Conservation (phyloP, 1,140 invertebrate species). For the Drosophila mauritiana region DNA sequence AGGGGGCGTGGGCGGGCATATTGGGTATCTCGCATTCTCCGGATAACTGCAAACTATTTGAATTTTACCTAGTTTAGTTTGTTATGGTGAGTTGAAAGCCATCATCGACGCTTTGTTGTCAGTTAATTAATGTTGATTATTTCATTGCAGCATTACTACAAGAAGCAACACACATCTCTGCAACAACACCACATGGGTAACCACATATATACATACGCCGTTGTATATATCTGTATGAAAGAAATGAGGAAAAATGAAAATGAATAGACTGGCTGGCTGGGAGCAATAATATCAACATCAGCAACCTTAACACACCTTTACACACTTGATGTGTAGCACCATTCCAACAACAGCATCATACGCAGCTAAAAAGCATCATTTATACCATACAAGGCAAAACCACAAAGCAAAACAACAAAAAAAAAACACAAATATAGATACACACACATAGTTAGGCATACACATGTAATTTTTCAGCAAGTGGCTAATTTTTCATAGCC, state of each 20-base stretch:
- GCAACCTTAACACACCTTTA: conserved; percentile 42
- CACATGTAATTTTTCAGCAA: conserved; percentile 69
- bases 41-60: conserved; percentile 81
- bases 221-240: conserved; percentile 27
- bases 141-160: conserved; percentile 50
- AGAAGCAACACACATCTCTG: conserved; percentile 38
- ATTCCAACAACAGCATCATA: conserved; percentile 57
- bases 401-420: not conserved
- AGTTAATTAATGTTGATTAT: not conserved
- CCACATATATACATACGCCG: conserved; percentile 44
- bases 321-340: conserved; percentile 71
- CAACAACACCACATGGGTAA: conserved; percentile 24
- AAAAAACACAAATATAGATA: conserved; percentile 26
- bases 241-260: conserved; percentile 34
- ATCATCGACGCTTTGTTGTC: not conserved
- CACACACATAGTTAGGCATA: conserved; percentile 60
- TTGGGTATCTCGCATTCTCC: conserved; percentile 56
- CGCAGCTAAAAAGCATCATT: conserved; percentile 34
- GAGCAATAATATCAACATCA: conserved; percentile 34
- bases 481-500: conserved; percentile 82
- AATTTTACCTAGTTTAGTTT: conserved; percentile 84
- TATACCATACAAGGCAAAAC: conserved; percentile 45
- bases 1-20: conserved; percentile 16
- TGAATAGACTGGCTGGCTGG: conserved; percentile 43
- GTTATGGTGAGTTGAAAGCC: conserved; percentile 68